Evolutionary conservation across 2,113 vertebrate genomes (phyloP).

Genomic region (Vicugna pacos): DNA sequence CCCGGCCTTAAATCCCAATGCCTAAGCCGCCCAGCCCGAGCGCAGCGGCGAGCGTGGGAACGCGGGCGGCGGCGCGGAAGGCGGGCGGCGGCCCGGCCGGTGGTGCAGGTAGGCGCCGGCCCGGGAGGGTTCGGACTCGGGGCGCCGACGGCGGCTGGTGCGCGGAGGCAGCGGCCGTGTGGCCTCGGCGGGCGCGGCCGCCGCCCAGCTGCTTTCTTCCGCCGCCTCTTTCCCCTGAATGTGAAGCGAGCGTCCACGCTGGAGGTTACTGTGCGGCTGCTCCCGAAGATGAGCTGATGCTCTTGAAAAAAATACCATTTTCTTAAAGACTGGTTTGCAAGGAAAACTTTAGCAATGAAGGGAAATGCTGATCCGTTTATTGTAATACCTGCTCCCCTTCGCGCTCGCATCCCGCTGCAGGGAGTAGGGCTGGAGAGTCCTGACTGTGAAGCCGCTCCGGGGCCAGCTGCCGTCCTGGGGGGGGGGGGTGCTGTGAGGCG

Average conservation of each 20-base stretch:
- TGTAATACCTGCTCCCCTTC: not conserved
- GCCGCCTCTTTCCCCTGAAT: fast-evolving
- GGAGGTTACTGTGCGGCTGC: not conserved
- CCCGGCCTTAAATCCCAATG: not conserved
- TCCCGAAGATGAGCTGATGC: not conserved
- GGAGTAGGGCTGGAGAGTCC: not conserved
- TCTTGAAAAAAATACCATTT: not conserved
- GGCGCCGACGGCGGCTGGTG: not conserved
- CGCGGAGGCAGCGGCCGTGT: not conserved
- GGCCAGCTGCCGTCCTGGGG: fast-evolving
- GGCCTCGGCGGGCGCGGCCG: not conserved
- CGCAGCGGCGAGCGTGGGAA: constrained; percentile 35
- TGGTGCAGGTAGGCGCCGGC: not conserved
- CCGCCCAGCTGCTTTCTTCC: not conserved
- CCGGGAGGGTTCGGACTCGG: not conserved
- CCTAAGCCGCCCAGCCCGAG: not conserved
- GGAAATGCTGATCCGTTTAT: not conserved
- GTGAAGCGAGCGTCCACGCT: not conserved
- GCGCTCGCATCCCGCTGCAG: not conserved
- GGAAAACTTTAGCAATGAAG: not conserved
- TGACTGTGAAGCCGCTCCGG: fast-evolving
- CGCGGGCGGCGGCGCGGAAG: not conserved
- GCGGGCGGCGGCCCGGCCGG: not conserved
- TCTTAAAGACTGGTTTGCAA: not conserved
- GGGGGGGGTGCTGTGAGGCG: not conserved